Evolutionary conservation across 2,113 vertebrate species (phyloP).

Genomic region (Gavia stellata): DNA sequence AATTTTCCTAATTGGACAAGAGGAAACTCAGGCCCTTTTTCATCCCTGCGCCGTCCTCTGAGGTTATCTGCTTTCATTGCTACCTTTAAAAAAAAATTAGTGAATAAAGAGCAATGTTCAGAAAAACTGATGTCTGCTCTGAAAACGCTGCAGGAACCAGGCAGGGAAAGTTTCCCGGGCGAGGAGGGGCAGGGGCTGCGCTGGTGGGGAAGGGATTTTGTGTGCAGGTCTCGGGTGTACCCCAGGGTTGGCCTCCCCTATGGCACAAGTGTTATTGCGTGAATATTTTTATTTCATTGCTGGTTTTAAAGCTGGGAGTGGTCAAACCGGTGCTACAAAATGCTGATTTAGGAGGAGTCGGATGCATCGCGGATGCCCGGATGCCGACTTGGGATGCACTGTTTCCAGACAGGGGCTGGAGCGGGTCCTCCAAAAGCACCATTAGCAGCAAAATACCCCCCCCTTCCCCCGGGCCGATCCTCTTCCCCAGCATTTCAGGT

Average conservation of each 20-base stretch:
- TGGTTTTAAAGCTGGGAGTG: background rate
- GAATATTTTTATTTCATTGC: background rate
- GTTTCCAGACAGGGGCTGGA: background rate
- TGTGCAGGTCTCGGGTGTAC: background rate
- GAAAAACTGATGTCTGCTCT: background rate
- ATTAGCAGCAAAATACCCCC: background rate
- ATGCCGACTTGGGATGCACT: background rate
- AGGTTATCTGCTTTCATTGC: background rate
- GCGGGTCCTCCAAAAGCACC: accelerated
- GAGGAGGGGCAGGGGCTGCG: background rate
- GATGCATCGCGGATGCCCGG: background rate
- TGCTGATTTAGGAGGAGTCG: background rate
- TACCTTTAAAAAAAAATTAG: background rate
- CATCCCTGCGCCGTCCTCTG: background rate
- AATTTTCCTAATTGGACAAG: background rate
- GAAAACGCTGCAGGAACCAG: background rate
- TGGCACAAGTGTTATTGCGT: background rate
- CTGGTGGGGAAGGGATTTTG: background rate
- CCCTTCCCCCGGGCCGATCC: background rate
- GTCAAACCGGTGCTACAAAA: background rate
- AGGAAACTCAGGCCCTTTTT: background rate
- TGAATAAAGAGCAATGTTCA: background rate
- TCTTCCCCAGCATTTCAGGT: background rate
- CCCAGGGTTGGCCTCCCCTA: background rate
- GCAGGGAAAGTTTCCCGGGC: background rate